Percentiles rank a stretch among this genome's conserved stretches.
Conservation (phyloP, 2,113 vertebrate species). For the Nothoprocta pentlandii region DNA sequence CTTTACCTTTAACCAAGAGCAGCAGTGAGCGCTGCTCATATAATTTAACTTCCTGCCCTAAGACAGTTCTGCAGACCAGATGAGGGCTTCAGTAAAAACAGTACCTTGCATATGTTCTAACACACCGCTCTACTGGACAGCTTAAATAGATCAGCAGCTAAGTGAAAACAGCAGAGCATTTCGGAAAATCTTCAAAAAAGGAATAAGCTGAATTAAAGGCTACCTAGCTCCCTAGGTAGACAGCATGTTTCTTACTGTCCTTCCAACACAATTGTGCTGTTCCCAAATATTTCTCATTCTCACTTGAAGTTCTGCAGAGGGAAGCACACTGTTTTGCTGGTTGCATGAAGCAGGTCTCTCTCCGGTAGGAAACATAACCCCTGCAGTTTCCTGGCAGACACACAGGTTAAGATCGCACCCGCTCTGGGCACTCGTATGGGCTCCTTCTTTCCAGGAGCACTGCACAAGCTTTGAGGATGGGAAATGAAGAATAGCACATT, state of each 20-base stretch:
- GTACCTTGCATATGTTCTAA: neutral
- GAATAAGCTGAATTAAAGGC: neutral
- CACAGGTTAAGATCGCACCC: neutral
- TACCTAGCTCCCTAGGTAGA: neutral
- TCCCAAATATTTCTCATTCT: neutral
- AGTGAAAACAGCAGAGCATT: neutral
- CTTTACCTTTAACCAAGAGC: neutral
- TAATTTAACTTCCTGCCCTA: neutral
- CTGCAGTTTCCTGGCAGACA: neutral
- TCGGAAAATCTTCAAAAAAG: neutral
- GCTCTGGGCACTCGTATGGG: neutral
- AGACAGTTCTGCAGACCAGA: neutral
- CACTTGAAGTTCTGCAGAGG: neutral
- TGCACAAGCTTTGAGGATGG: neutral
- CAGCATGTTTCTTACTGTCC: neutral
- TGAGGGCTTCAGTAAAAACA: neutral
- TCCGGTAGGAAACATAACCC: neutral
- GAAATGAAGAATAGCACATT: neutral
- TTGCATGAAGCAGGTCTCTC: neutral
- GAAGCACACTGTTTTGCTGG: neutral
- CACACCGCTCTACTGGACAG: neutral
- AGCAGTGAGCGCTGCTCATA: neutral
- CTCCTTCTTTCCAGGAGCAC: neutral
- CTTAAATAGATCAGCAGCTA: neutral
- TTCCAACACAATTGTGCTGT: neutral